Base-by-base conservation (phyloP, 1,140 invertebrate species). In the Drosophila biarmipes region DNA sequence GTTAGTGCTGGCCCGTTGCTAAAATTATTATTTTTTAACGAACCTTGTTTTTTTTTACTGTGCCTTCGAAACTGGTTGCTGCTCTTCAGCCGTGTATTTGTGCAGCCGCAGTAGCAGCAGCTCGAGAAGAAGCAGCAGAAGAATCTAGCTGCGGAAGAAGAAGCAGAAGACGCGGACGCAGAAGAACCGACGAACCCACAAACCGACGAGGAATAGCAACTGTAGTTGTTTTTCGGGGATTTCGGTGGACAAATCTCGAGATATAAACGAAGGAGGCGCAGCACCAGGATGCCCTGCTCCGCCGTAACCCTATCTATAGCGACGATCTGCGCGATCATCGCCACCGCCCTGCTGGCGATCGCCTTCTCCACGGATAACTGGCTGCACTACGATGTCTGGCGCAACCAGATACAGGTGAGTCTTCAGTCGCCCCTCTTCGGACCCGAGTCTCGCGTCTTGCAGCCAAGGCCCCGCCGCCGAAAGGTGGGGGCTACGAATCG, bases 301-400 rank as follows among this genome's bases (percentile, higher is more conserved):
- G 97, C 98, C 78, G 96, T 98, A 90, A 98, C 97, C 87, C 93
- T 98, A 90, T 98, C 97, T 91, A 95, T 98, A 93, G 97, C 97
- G 68, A 98, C 97, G 86, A 98, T 98, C 93, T 96, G 96, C 90
- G 97, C 97, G 84, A 98, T 98, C 90, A 96, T 98, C 80, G 96
- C 97, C 74, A 97, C 97, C 84, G 97, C 97, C 51, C 94, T 98
- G 80, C 94, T 98, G 85, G 96, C 97, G 64, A 98, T 98, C 91
- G 96, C 97, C 74, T 98, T 98, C 93, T 96, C 97, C 81, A 98
- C 97, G 91, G 97, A 98, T 93, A 98, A 98, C 93, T 98, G 97
- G 97, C 94, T 98, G 77, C 96, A 97, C 92, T 96, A 97, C 79
- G 96, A 97, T 93, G 97, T 98, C 66, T 96, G 97, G 92, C 94